Percentiles rank a stretch among this genome's conserved stretches.
Evolutionary conservation across 2,113 vertebrate species (phyloP).

Genomic region (Montifringilla adamsi): DNA sequence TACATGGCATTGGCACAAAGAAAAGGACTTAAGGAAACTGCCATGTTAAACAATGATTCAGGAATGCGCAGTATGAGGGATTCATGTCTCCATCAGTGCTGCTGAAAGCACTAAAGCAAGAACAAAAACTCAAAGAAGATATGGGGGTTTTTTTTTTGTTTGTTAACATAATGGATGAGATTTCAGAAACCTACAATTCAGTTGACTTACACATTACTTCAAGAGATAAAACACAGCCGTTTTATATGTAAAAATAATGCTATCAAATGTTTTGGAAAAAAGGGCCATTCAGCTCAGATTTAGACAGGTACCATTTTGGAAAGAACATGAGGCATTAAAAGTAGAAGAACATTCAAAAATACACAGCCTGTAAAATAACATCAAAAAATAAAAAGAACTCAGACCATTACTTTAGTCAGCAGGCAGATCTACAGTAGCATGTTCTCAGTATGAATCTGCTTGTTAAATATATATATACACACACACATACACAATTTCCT

Average conservation of each 20-base stretch:
- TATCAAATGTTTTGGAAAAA: not conserved
- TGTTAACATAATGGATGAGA: not conserved
- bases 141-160: too few relatives aligned
- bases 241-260: not conserved
- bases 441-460: not conserved
- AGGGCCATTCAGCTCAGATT: not conserved
- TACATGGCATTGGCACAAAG: not conserved
- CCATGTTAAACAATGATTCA: not conserved
- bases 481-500: not conserved
- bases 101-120: not conserved
- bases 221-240: not conserved
- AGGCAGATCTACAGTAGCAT: not conserved
- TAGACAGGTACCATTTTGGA: not conserved
- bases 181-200: not conserved
- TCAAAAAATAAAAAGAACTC: not conserved
- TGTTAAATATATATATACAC: not conserved
- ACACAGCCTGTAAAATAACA: not conserved
- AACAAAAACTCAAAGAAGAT: not conserved
- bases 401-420: not conserved
- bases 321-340: not conserved
- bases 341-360: not conserved
- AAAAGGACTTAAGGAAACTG: not conserved
- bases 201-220: not conserved
- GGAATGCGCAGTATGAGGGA: not conserved
- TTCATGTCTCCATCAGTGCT: not conserved